Conservation (phyloP, 2,113 vertebrate genomes). For the Oceanites oceanicus region DNA sequence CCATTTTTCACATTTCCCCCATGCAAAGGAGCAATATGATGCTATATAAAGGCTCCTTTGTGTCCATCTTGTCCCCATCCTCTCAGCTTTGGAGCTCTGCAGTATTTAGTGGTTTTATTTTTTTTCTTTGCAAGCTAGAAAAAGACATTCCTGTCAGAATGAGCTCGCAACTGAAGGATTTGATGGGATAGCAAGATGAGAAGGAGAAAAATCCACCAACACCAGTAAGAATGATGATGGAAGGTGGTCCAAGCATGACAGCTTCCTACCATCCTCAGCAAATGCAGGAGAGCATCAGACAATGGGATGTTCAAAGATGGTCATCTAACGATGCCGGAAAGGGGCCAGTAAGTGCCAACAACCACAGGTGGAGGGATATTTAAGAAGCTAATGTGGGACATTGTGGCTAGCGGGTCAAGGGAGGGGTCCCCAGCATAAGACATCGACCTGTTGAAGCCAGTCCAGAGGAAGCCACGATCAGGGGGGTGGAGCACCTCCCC, state of each 20-base stretch:
- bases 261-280: background rate
- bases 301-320: background rate
- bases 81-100: background rate
- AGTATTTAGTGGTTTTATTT: background rate
- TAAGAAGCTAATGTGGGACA: background rate
- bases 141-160: background rate
- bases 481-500: background rate
- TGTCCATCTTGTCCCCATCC: too few species aligned
- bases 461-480: background rate
- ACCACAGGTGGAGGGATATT: background rate
- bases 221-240: background rate
- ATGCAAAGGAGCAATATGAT: background rate
- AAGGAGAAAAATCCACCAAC: background rate
- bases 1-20: background rate
- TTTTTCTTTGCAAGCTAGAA: background rate
- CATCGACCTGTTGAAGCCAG: background rate
- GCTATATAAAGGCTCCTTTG: too few species aligned
- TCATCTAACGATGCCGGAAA: background rate
- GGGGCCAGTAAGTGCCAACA: background rate
- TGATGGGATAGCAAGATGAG: background rate
- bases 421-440: background rate
- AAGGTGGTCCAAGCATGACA: background rate
- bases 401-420: too few species aligned
- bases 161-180: background rate
- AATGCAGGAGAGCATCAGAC: background rate